A percentile compares a stretch with the other conserved stretches of the same genome.
Evolutionary conservation across 2,113 vertebrate genomes (phyloP).

Genomic region (Cavia aperea): DNA sequence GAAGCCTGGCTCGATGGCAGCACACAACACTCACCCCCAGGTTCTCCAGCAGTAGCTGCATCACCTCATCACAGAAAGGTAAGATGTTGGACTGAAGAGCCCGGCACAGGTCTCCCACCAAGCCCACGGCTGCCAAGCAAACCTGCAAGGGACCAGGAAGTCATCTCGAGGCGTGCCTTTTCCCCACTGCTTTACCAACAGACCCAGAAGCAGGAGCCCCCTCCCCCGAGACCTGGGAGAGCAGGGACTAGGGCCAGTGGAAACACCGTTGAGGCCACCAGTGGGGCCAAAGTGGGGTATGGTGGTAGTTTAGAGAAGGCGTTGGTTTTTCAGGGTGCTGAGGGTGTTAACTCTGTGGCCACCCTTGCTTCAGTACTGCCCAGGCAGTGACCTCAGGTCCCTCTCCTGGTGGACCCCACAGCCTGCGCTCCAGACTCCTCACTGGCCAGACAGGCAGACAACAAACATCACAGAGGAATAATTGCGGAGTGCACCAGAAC

Average conservation of each 20-base stretch:
- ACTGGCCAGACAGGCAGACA: not conserved
- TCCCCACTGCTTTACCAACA: not conserved
- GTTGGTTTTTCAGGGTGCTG: not conserved
- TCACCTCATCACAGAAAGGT: conserved; percentile 96
- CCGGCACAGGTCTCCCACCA: conserved; percentile 95
- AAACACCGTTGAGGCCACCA: not conserved
- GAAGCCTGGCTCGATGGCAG: not conserved
- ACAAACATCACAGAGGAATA: not conserved
- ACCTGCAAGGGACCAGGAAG: conserved; percentile 80
- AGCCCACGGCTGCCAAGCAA: conserved; percentile 92
- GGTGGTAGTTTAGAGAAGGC: not conserved
- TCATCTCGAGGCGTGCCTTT: not conserved
- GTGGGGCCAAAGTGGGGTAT: not conserved
- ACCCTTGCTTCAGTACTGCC: no score
- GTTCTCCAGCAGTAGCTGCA: conserved; percentile 97
- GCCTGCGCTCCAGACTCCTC: not conserved
- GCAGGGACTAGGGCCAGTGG: not conserved
- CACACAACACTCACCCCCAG: conserved; percentile 85
- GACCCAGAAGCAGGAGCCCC: not conserved
- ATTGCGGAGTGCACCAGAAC: not conserved
- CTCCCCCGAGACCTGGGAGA: not conserved
- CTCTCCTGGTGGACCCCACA: not conserved
- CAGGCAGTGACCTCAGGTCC: not conserved
- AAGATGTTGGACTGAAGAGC: conserved; percentile 94
- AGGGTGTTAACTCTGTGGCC: not conserved